Percentiles rank a stretch among this genome's conserved stretches.
Evolutionary conservation across 2,888 invertebrate genomes (phyloP).

Genomic region (Dendrolimus pini): DNA sequence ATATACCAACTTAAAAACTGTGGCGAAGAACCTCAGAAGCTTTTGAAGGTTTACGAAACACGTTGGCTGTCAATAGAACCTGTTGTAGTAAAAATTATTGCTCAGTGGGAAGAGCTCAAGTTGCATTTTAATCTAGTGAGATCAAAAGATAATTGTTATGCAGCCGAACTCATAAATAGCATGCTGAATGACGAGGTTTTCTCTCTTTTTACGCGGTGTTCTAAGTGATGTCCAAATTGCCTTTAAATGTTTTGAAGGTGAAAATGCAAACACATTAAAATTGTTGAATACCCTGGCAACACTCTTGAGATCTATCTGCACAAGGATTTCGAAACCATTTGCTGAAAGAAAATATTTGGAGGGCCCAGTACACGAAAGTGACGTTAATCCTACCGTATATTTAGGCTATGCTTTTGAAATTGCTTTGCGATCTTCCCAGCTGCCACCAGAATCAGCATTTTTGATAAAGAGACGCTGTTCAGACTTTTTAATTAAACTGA

Average conservation of each 20-base stretch:
- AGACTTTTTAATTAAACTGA: slow-evolving; percentile 1
- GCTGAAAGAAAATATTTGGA: slow-evolving; percentile 7
- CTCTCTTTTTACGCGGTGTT: not conserved
- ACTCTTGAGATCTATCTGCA: slow-evolving; percentile 16
- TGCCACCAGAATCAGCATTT: not conserved
- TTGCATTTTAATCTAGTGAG: slow-evolving; percentile 6
- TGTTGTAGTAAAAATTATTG: slow-evolving; percentile 7
- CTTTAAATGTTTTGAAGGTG: slow-evolving; percentile 8
- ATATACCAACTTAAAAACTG: slow-evolving; percentile 23
- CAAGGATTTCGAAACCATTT: slow-evolving; percentile 1
- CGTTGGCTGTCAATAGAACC: slow-evolving; percentile 11
- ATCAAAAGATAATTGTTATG: slow-evolving; percentile 6
- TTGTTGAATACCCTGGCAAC: slow-evolving; percentile 12
- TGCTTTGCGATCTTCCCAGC: slow-evolving; percentile 1
- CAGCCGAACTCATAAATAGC: slow-evolving; percentile 3
- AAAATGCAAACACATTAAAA: slow-evolving; percentile 4
- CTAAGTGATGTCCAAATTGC: slow-evolving; percentile 7
- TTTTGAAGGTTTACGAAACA: slow-evolving; percentile 17
- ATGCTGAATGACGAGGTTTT: slow-evolving; percentile 5
- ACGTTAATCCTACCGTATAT: slow-evolving; percentile 9
- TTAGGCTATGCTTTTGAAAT: slow-evolving; percentile 7
- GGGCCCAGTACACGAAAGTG: slow-evolving; percentile 5
- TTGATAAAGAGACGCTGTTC: not conserved
- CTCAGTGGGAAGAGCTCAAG: slow-evolving; percentile 11
- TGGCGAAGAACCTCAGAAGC: slow-evolving; percentile 24